Evolutionary conservation across 2,888 invertebrate species (phyloP), one percentile per base, ranked within the genome.

Genomic region (Agrochola circellaris): DNA sequence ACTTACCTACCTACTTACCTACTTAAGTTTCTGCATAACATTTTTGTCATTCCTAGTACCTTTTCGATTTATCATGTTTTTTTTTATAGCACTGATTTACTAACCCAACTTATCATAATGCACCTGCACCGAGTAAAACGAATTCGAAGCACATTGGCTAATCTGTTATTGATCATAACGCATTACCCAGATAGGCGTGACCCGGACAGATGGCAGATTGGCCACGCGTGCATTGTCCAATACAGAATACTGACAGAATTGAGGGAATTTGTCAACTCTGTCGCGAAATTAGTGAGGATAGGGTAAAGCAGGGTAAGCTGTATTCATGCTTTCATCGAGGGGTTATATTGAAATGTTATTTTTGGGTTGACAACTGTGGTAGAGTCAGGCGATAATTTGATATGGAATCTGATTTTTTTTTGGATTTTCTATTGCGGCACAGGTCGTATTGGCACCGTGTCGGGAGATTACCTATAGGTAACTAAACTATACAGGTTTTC

Each of bases 191-290:
- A 91, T 90, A 94, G 92, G 94, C 95, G 94, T 94, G 91, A 93
- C 92, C 76, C 90, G 66, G 89, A 90, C 95, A 95, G 94, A 94
- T 95, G 95, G 91, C 90, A 68, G 73, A 90, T 93, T 91, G 85
- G 92, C 87, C 89, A 88, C 89, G 86, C 84, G 15, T 80, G 86
- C 85, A 89, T 91, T 92, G 90, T 90, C 85, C 88, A 80, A 69
- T 82, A 80, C 72, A 82, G 89, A 85, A 77, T 77, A 79, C 81
- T 84, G 90, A 84, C 86, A 90, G 92, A 93, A 91, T 92, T 91
- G 88, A 81, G 89, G 91, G 90, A 90, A 93, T 93, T 93, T 92
- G 94, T 93, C 94, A 95, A 88, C 82, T 92, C 91, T 93, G 93
- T 94, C 93, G 91, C 90, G 86, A 93, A 95, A 93, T 94, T 90